phyloP scores from a whole-genome alignment of 1,140 invertebrate genomes.

The Eurosta solidaginis region DNA sequence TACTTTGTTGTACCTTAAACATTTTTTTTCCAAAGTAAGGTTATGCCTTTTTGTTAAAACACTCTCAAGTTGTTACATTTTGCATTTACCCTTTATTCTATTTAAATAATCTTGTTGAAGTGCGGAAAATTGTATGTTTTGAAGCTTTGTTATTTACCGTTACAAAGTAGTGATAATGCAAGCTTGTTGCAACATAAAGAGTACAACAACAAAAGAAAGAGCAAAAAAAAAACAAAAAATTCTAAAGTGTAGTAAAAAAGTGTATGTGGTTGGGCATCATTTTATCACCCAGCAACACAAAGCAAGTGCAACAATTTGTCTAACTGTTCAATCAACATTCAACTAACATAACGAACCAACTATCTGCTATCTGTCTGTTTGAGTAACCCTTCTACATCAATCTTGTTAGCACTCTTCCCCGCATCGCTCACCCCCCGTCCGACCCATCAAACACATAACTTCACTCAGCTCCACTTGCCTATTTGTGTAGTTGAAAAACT shows the following conservation, averaged over 20 bases:
- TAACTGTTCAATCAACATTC: not conserved
- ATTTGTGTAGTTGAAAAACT: not conserved
- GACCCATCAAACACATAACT: not conserved
- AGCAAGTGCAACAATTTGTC: slow-evolving; percentile 28
- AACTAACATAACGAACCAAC: not conserved
- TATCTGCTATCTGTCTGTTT: not conserved
- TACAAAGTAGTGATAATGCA: slow-evolving; percentile 24
- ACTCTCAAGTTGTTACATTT: too few relatives aligned
- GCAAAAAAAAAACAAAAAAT: not conserved
- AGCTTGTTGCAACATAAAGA: not conserved
- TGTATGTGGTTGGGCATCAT: not conserved
- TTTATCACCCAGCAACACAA: slow-evolving; percentile 1
- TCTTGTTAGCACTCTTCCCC: too few relatives aligned
- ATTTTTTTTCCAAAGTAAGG: too few relatives aligned
- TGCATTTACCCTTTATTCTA: not conserved
- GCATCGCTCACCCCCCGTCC: not conserved
- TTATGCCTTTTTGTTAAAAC: too few relatives aligned
- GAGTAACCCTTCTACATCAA: not conserved
- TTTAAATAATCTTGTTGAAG: not conserved
- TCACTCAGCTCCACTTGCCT: not conserved
- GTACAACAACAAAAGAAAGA: not conserved
- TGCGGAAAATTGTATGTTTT: slow-evolving; percentile 14
- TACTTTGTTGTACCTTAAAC: too few relatives aligned
- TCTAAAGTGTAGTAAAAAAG: not conserved
- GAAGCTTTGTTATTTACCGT: slow-evolving; percentile 22